Evolutionary conservation across 2,797 vertebrate genomes (phyloP).

Genomic region (Capromys pilorides): DNA sequence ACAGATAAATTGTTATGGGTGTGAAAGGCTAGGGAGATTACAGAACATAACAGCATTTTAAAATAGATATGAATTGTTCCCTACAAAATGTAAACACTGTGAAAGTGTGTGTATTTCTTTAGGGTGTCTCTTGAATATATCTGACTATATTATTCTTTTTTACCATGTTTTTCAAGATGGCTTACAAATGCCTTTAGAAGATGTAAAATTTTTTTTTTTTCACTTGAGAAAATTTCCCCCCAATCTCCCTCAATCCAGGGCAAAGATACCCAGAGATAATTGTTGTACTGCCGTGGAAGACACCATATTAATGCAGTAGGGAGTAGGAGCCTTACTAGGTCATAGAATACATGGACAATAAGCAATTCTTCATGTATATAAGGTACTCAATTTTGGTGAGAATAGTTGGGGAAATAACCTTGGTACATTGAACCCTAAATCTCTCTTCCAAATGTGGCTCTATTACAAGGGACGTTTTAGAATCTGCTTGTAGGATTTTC

Average conservation of each 20-base stretch:
- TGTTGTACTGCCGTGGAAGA: neutral
- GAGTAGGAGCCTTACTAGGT: neutral
- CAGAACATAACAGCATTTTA: constrained; percentile 49
- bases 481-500: constrained; percentile 57
- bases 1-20: constrained; percentile 47
- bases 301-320: neutral
- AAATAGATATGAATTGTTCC: constrained; percentile 47
- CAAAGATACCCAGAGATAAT: neutral
- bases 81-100: constrained; percentile 42
- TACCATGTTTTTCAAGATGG: constrained; percentile 14
- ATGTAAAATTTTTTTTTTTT: neutral
- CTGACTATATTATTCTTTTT: constrained; percentile 40
- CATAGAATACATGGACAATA: neutral
- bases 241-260: neutral
- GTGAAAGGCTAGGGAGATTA: constrained; percentile 60
- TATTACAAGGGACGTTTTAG: neutral
- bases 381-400: constrained; percentile 42
- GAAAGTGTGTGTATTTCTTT: constrained; percentile 26
- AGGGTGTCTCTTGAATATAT: constrained; percentile 46
- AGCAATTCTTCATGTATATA: neutral
- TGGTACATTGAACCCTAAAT: constrained; percentile 39
- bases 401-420: constrained; percentile 51
- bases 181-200: constrained; percentile 7
- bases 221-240: neutral
- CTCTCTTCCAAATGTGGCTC: constrained; percentile 48